A percentile compares a stretch with the other conserved stretches of the same genome.
Conservation (phyloP, 2,113 vertebrate genomes). For the Amblyopsis rosae region DNA sequence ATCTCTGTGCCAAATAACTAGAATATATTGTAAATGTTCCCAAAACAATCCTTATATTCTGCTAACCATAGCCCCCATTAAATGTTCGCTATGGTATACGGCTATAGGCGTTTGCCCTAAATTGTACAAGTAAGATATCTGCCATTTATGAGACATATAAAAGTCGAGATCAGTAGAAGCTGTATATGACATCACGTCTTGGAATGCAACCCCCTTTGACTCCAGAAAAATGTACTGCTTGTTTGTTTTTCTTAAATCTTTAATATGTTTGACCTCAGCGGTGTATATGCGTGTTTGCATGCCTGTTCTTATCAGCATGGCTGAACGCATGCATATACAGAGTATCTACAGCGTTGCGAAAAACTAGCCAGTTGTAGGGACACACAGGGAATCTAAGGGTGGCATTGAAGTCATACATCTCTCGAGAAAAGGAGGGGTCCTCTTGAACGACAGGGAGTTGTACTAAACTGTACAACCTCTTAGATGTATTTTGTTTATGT, state of each 20-base stretch:
- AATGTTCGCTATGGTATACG: neutral
- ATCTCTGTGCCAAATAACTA: slow-evolving; percentile 12
- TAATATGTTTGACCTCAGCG: slow-evolving; percentile 1
- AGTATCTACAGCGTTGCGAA: neutral
- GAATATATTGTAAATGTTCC: neutral
- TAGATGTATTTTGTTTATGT: neutral
- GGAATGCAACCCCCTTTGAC: neutral
- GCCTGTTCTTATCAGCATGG: neutral
- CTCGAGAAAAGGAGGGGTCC: slow-evolving; percentile 13
- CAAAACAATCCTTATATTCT: slow-evolving; percentile 2
- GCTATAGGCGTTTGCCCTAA: neutral
- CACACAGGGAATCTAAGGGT: slow-evolving; percentile 48
- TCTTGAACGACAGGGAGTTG: slow-evolving; percentile 12
- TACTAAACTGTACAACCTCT: neutral
- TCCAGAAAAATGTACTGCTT: slow-evolving; percentile 2
- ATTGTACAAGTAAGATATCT: slow-evolving; percentile 1
- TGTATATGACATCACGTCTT: neutral
- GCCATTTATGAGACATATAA: slow-evolving; percentile 1
- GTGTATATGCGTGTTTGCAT: slow-evolving; percentile 9
- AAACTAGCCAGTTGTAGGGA: neutral
- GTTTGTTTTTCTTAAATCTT: slow-evolving; percentile 14
- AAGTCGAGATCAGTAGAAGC: slow-evolving; percentile 22
- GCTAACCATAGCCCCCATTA: neutral
- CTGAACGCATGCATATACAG: neutral
- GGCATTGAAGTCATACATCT: slow-evolving; percentile 28